Conservation (phyloP, 2,888 invertebrate species). For the Dryobotodes eremita region DNA sequence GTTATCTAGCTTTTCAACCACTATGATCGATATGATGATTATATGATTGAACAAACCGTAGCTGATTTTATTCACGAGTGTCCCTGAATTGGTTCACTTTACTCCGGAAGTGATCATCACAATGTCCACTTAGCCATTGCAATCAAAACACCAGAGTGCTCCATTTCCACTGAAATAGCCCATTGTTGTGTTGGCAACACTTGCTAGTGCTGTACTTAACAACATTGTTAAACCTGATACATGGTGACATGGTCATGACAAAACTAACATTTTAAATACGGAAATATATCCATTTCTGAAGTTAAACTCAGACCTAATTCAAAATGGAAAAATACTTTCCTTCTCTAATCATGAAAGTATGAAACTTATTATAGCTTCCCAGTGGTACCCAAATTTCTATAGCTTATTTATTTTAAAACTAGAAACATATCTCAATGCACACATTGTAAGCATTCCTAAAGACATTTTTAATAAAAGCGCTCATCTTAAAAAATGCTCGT, state of each 20-base stretch:
- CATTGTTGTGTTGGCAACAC: conserved; percentile 39
- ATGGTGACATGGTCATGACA: background rate
- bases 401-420: background rate
- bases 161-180: conserved; percentile 34
- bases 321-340: background rate
- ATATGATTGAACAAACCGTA: background rate
- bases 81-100: conserved; percentile 36
- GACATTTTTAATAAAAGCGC: conserved; percentile 11
- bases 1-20: background rate
- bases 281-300: background rate
- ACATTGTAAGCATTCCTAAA: conserved; percentile 21
- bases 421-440: background rate
- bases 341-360: too few species aligned
- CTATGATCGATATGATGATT: background rate
- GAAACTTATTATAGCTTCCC: background rate
- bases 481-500: background rate
- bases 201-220: conserved; percentile 6
- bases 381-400: background rate
- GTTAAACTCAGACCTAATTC: background rate
- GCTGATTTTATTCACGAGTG: background rate
- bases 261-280: background rate
- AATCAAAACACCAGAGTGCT: conserved; percentile 40
- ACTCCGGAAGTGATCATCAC: conserved; percentile 43
- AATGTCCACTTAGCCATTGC: conserved; percentile 35
- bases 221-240: conserved; percentile 37